Evolutionary conservation across 1,140 invertebrate species (phyloP).

Genomic region (Gyrodactylus bullatarudis): DNA sequence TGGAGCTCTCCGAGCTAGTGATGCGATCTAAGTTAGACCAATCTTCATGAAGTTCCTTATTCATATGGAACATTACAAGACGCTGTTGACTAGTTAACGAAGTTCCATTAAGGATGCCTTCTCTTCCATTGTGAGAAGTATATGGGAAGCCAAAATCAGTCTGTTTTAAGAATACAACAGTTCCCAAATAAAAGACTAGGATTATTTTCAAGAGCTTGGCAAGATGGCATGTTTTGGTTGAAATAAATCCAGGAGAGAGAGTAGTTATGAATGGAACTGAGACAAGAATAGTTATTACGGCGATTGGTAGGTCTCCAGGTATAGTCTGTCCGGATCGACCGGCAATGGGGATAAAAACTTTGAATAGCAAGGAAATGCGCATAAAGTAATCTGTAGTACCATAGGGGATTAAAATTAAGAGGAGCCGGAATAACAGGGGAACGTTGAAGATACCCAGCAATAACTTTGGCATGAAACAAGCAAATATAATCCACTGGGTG

Average conservation of each 20-base stretch:
- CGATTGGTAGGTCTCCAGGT: background rate
- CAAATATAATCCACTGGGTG: background rate
- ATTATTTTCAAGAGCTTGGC: background rate
- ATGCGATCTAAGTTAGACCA: background rate
- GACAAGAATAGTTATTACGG: background rate
- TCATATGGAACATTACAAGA: background rate
- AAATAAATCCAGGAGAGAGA: background rate
- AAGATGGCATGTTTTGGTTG: background rate
- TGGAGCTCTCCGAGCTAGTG: background rate
- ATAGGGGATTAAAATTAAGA: background rate
- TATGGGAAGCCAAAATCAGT: background rate
- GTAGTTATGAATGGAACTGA: background rate
- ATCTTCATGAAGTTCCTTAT: background rate
- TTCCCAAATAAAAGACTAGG: background rate
- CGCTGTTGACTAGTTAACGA: background rate
- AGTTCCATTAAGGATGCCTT: background rate
- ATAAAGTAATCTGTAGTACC: background rate
- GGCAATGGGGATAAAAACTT: constrained; percentile 1
- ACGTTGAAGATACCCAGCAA: too few relatives aligned
- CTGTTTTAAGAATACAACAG: background rate
- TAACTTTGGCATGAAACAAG: too few relatives aligned
- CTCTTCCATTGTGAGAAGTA: background rate
- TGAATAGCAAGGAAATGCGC: background rate
- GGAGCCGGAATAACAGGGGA: background rate
- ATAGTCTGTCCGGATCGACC: background rate